phyloP scores from a whole-genome alignment of 2,113 vertebrate genomes.

The Sorex fumeus region DNA sequence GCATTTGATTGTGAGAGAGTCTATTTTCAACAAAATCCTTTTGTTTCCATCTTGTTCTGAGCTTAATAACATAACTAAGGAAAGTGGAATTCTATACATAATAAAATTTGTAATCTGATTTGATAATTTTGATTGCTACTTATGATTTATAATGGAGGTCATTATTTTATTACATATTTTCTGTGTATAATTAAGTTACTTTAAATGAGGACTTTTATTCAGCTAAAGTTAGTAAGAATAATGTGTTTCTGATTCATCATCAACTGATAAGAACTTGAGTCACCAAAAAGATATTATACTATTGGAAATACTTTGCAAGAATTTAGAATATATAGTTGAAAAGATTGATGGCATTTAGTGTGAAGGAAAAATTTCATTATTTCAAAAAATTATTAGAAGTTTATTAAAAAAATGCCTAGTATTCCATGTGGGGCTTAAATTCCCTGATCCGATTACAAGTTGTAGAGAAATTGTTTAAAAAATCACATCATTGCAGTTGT shows the following conservation, averaged over 20 bases:
- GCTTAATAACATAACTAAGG: slow-evolving; percentile 86
- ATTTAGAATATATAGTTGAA: slow-evolving; percentile 82
- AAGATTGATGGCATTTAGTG: slow-evolving; percentile 80
- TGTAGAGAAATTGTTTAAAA: slow-evolving; percentile 61
- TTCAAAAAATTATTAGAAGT: slow-evolving; percentile 82
- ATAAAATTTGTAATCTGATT: slow-evolving; percentile 90
- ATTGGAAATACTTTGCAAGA: slow-evolving; percentile 72
- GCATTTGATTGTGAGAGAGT: slow-evolving; percentile 73
- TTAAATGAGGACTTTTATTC: slow-evolving; percentile 88
- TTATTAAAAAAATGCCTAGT: slow-evolving; percentile 58
- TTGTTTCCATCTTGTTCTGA: slow-evolving; percentile 84
- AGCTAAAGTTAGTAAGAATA: slow-evolving; percentile 86
- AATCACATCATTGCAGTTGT: slow-evolving; percentile 65
- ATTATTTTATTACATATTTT: slow-evolving; percentile 89
- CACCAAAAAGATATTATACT: slow-evolving; percentile 78
- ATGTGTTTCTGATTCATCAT: slow-evolving; percentile 88
- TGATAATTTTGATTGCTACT: slow-evolving; percentile 91
- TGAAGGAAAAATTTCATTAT: slow-evolving; percentile 76
- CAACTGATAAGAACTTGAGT: slow-evolving; percentile 79
- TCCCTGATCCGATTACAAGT: slow-evolving; percentile 66
- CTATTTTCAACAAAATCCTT: slow-evolving; percentile 77
- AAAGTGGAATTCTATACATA: slow-evolving; percentile 85
- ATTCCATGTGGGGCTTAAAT: slow-evolving; percentile 49
- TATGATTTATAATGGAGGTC: slow-evolving; percentile 89
- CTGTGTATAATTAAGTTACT: slow-evolving; percentile 88